A percentile compares a stretch with the other conserved stretches of the same genome.
Evolutionary conservation across 2,113 vertebrate species (phyloP).

Genomic region (Pseudonaja textilis): DNA sequence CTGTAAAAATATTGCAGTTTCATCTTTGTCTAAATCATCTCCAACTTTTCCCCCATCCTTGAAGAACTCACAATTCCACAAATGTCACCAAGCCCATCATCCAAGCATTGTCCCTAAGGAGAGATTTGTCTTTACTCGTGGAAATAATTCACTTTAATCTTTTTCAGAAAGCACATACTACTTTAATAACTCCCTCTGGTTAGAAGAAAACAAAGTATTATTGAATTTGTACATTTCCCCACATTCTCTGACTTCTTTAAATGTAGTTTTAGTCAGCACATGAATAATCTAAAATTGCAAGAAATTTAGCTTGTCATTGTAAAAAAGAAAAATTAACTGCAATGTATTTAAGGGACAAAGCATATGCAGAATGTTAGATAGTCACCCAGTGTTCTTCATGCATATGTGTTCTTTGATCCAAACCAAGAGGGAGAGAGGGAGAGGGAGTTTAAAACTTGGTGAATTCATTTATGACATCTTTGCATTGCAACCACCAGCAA

Average conservation of each 20-base stretch:
- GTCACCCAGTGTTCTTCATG: not conserved
- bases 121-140: not conserved
- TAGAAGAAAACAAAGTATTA: not conserved
- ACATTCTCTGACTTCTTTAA: slow-evolving; percentile 17
- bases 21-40: not conserved
- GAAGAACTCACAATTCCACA: not conserved
- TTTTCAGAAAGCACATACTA: not conserved
- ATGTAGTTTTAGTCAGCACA: slow-evolving; percentile 8
- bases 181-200: slow-evolving; percentile 28
- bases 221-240: not conserved
- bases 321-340: not conserved
- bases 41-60: slow-evolving; percentile 1
- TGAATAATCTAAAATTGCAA: not conserved
- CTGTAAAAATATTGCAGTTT: not conserved
- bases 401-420: not conserved
- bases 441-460: not conserved
- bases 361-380: not conserved
- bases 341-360: too few species aligned
- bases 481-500: not conserved
- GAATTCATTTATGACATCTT: not conserved
- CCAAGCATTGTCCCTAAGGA: slow-evolving; percentile 27
- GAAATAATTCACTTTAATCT: slow-evolving; percentile 4
- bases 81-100: not conserved
- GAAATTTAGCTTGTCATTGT: not conserved
- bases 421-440: not conserved